phyloP scores from a whole-genome alignment of 1,140 invertebrate species.

The Calycopis cecrops region DNA sequence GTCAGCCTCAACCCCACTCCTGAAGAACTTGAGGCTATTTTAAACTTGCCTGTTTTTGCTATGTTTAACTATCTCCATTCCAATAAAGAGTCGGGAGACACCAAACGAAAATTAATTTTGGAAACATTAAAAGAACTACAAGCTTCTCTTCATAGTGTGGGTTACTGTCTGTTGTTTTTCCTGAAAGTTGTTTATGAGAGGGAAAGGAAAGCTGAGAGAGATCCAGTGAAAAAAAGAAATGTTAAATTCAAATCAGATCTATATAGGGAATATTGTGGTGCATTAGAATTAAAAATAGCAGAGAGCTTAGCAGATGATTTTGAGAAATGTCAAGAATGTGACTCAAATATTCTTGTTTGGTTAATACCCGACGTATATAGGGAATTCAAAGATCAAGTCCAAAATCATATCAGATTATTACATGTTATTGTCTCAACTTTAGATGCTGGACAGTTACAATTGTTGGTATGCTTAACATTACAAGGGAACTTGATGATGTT shows the following conservation, averaged over 20 bases:
- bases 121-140: slow-evolving; percentile 86
- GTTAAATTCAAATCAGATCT: slow-evolving; percentile 87
- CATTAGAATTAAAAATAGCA: slow-evolving; percentile 86
- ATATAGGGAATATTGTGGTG: slow-evolving; percentile 91
- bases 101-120: slow-evolving; percentile 84
- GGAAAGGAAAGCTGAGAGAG: slow-evolving; percentile 55
- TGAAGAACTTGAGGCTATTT: slow-evolving; percentile 47
- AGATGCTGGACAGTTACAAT: slow-evolving; percentile 92
- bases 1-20: slow-evolving; percentile 49
- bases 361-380: slow-evolving; percentile 93
- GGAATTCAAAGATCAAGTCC: slow-evolving; percentile 90
- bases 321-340: slow-evolving; percentile 91
- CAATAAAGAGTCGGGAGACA: slow-evolving; percentile 81
- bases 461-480: slow-evolving; percentile 91
- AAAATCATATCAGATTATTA: slow-evolving; percentile 90
- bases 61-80: slow-evolving; percentile 54
- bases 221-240: slow-evolving; percentile 75
- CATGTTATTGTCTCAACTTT: slow-evolving; percentile 91
- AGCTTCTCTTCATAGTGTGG: slow-evolving; percentile 81
- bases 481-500: slow-evolving; percentile 91
- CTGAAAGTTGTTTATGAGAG: slow-evolving; percentile 66
- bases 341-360: slow-evolving; percentile 91
- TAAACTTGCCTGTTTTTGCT: slow-evolving; percentile 60
- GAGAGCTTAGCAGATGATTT: slow-evolving; percentile 87
- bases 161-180: slow-evolving; percentile 87